Evolutionary conservation across 2,113 vertebrate species (phyloP).

Genomic region (Eulacestoma nigropectus): DNA sequence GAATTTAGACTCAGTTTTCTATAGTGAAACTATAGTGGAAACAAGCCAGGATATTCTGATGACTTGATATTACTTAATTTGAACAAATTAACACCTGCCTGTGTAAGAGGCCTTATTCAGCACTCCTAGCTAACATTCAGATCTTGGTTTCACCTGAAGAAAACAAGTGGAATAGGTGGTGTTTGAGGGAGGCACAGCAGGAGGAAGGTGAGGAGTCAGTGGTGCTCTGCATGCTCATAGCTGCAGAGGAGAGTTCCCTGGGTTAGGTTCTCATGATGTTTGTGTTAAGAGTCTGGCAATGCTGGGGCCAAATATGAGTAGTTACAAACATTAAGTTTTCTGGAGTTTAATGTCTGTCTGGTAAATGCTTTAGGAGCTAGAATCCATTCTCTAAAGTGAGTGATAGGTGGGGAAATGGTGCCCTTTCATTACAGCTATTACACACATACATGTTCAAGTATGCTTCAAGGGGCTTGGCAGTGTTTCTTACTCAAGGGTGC

Average conservation of each 20-base stretch:
- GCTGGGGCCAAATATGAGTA: background rate
- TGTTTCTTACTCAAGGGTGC: background rate
- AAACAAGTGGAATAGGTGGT: background rate
- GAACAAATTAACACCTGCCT: background rate
- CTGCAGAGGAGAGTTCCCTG: background rate
- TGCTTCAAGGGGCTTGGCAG: background rate
- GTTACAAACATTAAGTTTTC: background rate
- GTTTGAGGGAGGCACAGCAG: background rate
- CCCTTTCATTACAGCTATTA: background rate
- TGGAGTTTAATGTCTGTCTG: background rate
- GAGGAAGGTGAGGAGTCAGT: accelerated
- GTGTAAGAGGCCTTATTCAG: background rate
- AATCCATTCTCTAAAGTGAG: background rate
- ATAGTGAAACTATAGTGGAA: background rate
- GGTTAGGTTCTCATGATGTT: accelerated
- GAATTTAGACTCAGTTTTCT: background rate
- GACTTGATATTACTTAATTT: background rate
- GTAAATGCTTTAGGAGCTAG: background rate
- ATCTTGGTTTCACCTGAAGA: background rate
- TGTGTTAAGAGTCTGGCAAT: background rate
- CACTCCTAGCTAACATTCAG: background rate
- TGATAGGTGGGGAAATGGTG: background rate
- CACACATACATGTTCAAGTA: accelerated
- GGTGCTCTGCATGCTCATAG: background rate
- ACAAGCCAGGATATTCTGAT: background rate